Evolutionary conservation across 37 sponge, comb jelly and placozoan species (phyloP).

Genomic region (Bolinopsis microptera): DNA sequence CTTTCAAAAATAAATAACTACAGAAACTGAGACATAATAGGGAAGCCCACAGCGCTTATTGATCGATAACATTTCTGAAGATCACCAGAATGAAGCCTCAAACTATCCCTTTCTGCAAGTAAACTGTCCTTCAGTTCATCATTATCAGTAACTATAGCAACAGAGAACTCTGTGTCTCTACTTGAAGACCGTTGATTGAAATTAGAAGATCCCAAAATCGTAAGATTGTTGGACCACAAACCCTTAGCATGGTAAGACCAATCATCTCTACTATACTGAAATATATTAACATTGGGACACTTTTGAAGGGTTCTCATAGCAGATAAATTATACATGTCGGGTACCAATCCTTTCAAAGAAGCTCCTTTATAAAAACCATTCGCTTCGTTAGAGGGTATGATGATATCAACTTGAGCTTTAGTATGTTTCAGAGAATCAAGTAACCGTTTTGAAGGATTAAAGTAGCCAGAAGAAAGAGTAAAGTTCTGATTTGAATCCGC

Average conservation of each 20-base stretch:
- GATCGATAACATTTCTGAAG: not conserved
- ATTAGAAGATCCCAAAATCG: conserved; percentile 50
- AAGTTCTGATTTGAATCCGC: not conserved
- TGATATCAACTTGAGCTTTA: not conserved
- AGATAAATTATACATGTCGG: conserved; percentile 41
- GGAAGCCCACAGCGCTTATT: not conserved
- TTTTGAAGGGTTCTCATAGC: not conserved
- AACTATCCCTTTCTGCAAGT: not conserved
- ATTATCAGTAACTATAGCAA: conserved; percentile 9
- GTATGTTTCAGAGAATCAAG: not conserved
- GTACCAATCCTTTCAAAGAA: conserved; percentile 1
- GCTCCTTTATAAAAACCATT: conserved; percentile 31
- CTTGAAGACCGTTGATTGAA: conserved; percentile 9
- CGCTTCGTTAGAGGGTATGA: conserved; percentile 32
- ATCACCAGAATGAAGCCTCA: not conserved
- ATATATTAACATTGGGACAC: conserved; percentile 4
- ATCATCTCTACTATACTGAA: not conserved
- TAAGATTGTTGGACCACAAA: conserved; percentile 2
- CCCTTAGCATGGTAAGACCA: conserved; percentile 60
- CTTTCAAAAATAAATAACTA: no score
- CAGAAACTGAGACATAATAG: not conserved
- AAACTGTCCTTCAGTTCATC: not conserved
- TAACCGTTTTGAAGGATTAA: conserved; percentile 32
- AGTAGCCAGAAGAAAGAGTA: conserved; percentile 48
- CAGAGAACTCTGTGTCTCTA: conserved; percentile 34